Evolutionary conservation across 2,888 invertebrate genomes (phyloP).

Genomic region (Strigamia transsilvanica): DNA sequence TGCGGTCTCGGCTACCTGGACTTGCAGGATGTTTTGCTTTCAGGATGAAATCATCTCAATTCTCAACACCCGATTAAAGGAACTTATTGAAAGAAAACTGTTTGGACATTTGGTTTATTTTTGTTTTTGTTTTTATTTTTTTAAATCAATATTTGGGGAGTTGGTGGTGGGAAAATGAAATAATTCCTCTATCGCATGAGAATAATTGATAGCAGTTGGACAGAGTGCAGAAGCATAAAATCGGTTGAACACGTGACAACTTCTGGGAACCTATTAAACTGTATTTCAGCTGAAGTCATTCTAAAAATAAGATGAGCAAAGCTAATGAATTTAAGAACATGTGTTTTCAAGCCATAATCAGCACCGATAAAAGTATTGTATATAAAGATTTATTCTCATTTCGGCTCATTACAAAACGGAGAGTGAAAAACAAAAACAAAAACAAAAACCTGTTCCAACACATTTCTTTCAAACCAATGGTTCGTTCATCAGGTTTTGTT

Average conservation of each 20-base stretch:
- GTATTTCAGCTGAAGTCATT: slow-evolving; percentile 28
- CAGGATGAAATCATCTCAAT: no score
- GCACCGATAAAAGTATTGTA: neutral
- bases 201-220: slow-evolving; percentile 25
- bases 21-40: no score
- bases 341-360: neutral
- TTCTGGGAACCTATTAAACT: slow-evolving; percentile 26
- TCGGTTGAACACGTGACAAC: slow-evolving; percentile 2
- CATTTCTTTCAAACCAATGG: no score
- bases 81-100: no score
- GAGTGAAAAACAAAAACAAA: neutral
- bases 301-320: slow-evolving; percentile 17
- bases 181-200: neutral
- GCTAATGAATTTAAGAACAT: slow-evolving; percentile 13
- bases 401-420: no score
- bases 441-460: neutral
- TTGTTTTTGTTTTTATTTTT: no score
- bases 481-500: no score
- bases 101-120: no score
- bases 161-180: no score
- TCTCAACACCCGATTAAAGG: no score
- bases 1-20: no score
- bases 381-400: neutral
- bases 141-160: no score
- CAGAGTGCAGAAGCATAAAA: slow-evolving; percentile 12